phyloP scores from a whole-genome alignment of 1,140 invertebrate species.

The Drosophila pseudoobscura region DNA sequence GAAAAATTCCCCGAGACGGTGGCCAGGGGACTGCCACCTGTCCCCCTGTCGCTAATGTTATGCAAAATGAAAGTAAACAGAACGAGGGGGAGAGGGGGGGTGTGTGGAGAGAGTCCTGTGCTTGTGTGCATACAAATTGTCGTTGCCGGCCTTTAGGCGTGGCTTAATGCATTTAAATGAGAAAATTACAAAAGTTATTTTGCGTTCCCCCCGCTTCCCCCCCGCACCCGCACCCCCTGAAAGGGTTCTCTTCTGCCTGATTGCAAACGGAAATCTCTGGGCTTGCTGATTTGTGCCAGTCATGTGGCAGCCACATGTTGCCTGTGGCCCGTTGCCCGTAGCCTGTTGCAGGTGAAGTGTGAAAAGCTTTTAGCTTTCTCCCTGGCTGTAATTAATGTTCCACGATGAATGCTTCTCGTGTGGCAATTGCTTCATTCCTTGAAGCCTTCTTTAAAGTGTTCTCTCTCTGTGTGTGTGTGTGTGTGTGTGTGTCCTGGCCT shows the following conservation, averaged over 20 bases:
- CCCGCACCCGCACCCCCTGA: no score
- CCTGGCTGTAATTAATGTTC: constrained; percentile 46
- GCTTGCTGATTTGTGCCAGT: constrained; percentile 42
- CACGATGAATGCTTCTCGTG: not conserved
- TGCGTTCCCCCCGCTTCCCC: no score
- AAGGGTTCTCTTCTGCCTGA: constrained; percentile 4
- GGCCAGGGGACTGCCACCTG: constrained; percentile 27
- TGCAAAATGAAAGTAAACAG: constrained; percentile 66
- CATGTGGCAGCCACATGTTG: constrained; percentile 43
- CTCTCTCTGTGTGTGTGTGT: not conserved
- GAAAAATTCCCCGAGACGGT: constrained; percentile 40
- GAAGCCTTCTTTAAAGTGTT: not conserved
- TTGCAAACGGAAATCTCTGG: constrained; percentile 41
- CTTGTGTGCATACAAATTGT: constrained; percentile 57
- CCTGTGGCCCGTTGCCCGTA: no score
- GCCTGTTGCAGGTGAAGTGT: constrained; percentile 1
- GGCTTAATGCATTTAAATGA: constrained; percentile 69
- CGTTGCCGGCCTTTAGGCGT: constrained; percentile 53
- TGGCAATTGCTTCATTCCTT: no score
- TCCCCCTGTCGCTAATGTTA: constrained; percentile 59
- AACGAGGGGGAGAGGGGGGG: not conserved
- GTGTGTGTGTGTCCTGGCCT: no score
- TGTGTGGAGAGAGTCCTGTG: not conserved
- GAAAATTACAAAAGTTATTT: constrained; percentile 52
- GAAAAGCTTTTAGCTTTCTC: constrained; percentile 39